Conservation (phyloP, 2,888 invertebrate species). For the Daptonema setosum region DNA sequence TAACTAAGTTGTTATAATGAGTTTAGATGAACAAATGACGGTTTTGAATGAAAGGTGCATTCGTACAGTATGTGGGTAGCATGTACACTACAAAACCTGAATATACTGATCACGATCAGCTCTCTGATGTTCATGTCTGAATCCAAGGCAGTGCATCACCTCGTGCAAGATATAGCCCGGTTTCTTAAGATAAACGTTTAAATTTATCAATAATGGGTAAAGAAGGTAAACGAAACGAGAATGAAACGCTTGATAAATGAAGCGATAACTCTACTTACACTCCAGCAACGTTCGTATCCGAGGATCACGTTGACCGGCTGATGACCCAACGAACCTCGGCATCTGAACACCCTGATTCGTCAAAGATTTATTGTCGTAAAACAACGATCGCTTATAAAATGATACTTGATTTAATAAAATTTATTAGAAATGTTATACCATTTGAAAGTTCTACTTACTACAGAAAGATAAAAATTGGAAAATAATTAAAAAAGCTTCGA, state of each 20-base stretch:
- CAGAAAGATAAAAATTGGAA: too few relatives aligned
- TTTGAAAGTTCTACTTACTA: too few relatives aligned
- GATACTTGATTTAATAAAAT: too few relatives aligned
- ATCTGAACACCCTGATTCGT: too few relatives aligned
- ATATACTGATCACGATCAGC: neutral
- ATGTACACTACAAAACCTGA: neutral
- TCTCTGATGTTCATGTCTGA: constrained; percentile 1
- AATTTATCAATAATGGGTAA: neutral
- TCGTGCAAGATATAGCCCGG: constrained; percentile 4
- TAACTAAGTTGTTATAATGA: neutral
- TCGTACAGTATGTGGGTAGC: neutral
- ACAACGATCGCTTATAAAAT: too few relatives aligned
- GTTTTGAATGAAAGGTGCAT: neutral
- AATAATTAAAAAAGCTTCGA: too few relatives aligned
- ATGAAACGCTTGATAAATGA: neutral
- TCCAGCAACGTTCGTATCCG: constrained; percentile 1
- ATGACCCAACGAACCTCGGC: neutral
- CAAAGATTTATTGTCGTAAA: too few relatives aligned
- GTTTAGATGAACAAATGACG: neutral
- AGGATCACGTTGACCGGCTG: neutral
- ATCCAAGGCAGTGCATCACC: constrained; percentile 2
- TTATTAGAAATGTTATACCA: too few relatives aligned
- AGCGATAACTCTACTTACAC: neutral
- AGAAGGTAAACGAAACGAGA: neutral
- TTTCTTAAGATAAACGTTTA: neutral